Conservation (phyloP, 2,113 vertebrate genomes). For the Stegostoma tigrinum region DNA sequence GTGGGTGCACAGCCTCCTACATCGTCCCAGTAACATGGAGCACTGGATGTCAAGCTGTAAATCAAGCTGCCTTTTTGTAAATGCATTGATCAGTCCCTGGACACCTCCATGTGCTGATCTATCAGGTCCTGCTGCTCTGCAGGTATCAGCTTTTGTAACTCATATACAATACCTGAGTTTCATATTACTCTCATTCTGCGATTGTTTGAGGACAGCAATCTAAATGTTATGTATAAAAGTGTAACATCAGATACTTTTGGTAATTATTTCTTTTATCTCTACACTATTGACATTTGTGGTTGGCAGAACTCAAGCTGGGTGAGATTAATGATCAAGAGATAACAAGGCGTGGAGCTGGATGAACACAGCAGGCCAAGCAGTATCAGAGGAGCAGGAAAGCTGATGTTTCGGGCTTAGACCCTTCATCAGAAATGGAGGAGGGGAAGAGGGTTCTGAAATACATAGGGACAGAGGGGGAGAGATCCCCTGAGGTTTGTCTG, state of each 20-base stretch:
- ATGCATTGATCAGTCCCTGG: not conserved
- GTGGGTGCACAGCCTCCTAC: not conserved
- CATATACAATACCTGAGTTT: not conserved
- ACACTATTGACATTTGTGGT: not conserved
- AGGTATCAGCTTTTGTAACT: not conserved
- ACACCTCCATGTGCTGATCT: slow-evolving; percentile 18
- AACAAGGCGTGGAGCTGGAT: too few relatives aligned
- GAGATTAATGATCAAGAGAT: too few relatives aligned
- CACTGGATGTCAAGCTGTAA: not conserved
- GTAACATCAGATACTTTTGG: not conserved
- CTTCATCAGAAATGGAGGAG: too few relatives aligned
- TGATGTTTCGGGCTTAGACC: too few relatives aligned
- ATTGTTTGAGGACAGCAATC: not conserved
- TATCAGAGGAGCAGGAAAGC: too few relatives aligned
- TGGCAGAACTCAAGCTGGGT: not conserved
- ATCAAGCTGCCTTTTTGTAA: not conserved
- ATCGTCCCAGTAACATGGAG: not conserved
- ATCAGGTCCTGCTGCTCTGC: slow-evolving; percentile 8
- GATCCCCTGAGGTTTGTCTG: too few relatives aligned
- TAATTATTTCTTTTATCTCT: not conserved
- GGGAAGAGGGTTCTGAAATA: too few relatives aligned
- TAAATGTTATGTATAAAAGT: not conserved
- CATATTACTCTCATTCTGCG: not conserved
- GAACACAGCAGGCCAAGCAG: too few relatives aligned
- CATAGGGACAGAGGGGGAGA: too few relatives aligned